Evolutionary conservation across 2,113 vertebrate genomes (phyloP), one percentile per base, ranked within the genome.

Genomic region (Haliaeetus leucogaster): DNA sequence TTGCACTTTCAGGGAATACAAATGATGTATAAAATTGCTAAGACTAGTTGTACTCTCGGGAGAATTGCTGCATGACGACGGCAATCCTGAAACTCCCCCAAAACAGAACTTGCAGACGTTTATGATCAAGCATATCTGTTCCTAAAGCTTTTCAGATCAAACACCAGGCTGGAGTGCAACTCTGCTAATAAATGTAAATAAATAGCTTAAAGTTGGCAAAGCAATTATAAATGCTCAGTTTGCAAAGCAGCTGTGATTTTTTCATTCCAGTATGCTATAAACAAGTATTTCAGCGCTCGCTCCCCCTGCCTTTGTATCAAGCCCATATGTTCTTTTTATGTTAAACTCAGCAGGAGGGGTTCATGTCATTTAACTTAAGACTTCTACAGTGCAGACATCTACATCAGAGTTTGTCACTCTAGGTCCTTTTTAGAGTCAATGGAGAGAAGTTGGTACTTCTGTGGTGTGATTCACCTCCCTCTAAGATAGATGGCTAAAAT

Each of bases 1-100:
- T 27, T 11, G 55, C 12, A 15, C 52, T 55, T 50, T 23, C 58
- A 13, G 52, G 26, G 72, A 62, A 83, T 4, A 83, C 47, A 48
- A 79, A 83, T 2, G 7, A 77, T 34, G 48, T 48, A 4, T 2
- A 9, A 40, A 78, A 79, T 4, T 20, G 45, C 55, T 70, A 61
- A 13, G 29, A 4, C 8, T 2, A 2, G 61, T 18, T 32, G 20
- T 19, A 50, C 29, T 76, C 59, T 45, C 4, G 0, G 47, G 53
- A 71, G 29, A 38, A 52, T 1, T 3, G 10, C 50, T 53, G 32
- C 38, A 27, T 6, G 2, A 53, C 3, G 3, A 42, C 0, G 1
- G 34, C 17, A 42, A 91, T 21, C 45, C 71, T 58, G 21, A 48
- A 58, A n/a, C 10, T 23, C 26, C 55, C 61, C 61, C 7, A 48